These are phyloP conservation scores for Ctenopoma multispine DNA, from an alignment of 2,797 vertebrate genomes.

Conservation along the genomic window DNA sequence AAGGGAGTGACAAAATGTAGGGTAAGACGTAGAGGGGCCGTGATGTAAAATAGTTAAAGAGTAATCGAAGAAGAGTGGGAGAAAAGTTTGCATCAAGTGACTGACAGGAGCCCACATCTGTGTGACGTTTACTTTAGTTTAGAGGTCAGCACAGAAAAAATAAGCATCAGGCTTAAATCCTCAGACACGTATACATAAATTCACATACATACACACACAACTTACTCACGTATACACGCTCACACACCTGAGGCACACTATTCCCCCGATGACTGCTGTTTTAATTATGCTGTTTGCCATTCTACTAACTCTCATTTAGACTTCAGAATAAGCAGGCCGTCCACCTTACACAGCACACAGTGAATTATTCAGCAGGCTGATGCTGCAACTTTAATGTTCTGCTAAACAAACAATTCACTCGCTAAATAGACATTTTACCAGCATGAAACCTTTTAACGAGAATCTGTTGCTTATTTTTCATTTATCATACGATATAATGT, in stretches of 20 bases:
- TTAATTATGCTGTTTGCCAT: constrained; percentile 59
- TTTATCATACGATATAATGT: constrained; percentile 23
- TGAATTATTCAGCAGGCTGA: constrained; percentile 66
- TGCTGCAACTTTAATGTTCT: constrained; percentile 41
- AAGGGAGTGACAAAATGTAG: constrained; percentile 4
- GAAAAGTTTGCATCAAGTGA: constrained; percentile 11
- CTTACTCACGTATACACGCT: constrained; percentile 1
- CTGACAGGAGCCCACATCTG: constrained; percentile 29
- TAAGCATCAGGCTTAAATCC: constrained; percentile 21
- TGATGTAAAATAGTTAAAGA: constrained; percentile 20
- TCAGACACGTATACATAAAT: constrained; percentile 1
- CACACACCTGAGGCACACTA: constrained; percentile 37
- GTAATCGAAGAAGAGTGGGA: constrained; percentile 7
- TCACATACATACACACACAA: constrained; percentile 5
- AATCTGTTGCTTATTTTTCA: constrained; percentile 19
- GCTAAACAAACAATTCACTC: constrained; percentile 47
- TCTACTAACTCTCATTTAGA: constrained; percentile 54
- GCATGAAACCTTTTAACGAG: constrained; percentile 20
- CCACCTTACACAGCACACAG: constrained; percentile 35
- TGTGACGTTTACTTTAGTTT: no score
- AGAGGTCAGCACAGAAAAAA: constrained; percentile 29
- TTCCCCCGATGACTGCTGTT: constrained; percentile 49
- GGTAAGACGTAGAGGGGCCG: constrained; percentile 13
- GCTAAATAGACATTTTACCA: constrained; percentile 42
- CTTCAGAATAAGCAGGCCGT: constrained; percentile 46